Evolutionary conservation across 1,140 invertebrate genomes (phyloP).

Genomic region (Drosophila tani): DNA sequence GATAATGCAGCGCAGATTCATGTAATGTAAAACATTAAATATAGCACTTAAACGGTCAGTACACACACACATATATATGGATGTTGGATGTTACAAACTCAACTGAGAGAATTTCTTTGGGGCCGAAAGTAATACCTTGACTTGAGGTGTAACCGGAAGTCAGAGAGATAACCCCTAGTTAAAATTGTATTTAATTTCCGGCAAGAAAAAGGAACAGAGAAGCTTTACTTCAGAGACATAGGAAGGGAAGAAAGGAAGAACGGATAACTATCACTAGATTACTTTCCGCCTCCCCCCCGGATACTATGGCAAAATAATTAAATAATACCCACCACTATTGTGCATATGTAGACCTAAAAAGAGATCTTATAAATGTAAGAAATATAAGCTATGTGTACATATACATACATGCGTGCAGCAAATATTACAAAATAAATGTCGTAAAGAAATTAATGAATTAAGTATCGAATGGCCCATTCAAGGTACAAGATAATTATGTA

Average conservation of each 20-base stretch:
- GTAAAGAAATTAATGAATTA: conserved; percentile 20
- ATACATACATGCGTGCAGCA: conserved; percentile 40
- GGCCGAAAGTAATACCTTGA: conserved; percentile 1
- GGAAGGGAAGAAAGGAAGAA: neutral
- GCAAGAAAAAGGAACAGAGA: neutral
- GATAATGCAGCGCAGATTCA: conserved; percentile 19
- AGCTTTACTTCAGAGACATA: conserved; percentile 2
- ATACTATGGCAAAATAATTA: conserved; percentile 5
- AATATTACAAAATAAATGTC: conserved; percentile 33
- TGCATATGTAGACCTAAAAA: conserved; percentile 35
- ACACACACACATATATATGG: neutral
- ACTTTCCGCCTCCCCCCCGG: neutral
- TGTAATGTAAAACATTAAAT: conserved; percentile 38
- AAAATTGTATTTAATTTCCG: conserved; percentile 5
- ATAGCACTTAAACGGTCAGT: conserved; percentile 7
- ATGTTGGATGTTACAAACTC: conserved; percentile 13
- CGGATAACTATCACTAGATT: conserved; percentile 3
- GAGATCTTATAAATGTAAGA: conserved; percentile 23
- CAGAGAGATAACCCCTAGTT: neutral
- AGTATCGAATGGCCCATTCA: conserved; percentile 16
- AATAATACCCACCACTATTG: conserved; percentile 32
- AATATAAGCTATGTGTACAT: conserved; percentile 29
- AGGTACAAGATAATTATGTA: conserved; percentile 8
- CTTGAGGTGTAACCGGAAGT: conserved; percentile 11
- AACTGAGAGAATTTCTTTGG: neutral